Base-by-base conservation (phyloP, 2,797 vertebrate species). In the Leptatherina wallacei region DNA sequence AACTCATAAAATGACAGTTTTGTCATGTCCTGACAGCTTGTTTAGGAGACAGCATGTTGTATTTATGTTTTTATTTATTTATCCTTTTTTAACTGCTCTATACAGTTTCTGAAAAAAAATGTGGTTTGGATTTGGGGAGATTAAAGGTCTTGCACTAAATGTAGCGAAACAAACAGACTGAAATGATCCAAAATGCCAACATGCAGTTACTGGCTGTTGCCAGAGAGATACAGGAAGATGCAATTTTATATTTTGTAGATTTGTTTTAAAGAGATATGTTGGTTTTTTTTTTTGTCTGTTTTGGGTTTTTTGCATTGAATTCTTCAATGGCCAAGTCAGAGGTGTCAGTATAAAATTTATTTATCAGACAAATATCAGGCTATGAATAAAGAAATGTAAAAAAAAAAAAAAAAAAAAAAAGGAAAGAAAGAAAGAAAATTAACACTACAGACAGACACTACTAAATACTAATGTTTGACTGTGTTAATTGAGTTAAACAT, bases 51-150 rank as follows among this genome's bases (percentile, higher is more conserved):
- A 78, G 74, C 77, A 73, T 82, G 77, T 77, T 85, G 63, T 91
- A 92, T 90, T 91, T 89, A 90, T 90, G 79, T 80, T 89, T 92
- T 81, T 87, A 85, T 92, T 91, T 92, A 89, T 89, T 91, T 64
- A 66, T 89, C 64, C 81, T 79, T 86, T 80, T 80, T 71, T 75
- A 88, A 81, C 75, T 77, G 67, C 76, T 82, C 65, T 77, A 74
- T 77, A 81, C 47, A 74, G 78, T 84, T 92, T 88, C 57, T 71
- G 75, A 72, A 62, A 71, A 69, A 68, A 8, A 65, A 36, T 27
- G 11, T 52, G 55, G 69, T 75, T 86, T 75, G 75, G 82, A 80
- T 87, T 86, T 74, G 77, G 68, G 68, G 76, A 75, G 70, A 78
- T 70, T 73, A 67, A 88, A 83, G 27, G 57, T 89, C 71, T 91